A percentile compares a stretch with the other conserved stretches of the same genome.
Conservation (phyloP, 2,113 vertebrate genomes). For the Mirza zaza region DNA sequence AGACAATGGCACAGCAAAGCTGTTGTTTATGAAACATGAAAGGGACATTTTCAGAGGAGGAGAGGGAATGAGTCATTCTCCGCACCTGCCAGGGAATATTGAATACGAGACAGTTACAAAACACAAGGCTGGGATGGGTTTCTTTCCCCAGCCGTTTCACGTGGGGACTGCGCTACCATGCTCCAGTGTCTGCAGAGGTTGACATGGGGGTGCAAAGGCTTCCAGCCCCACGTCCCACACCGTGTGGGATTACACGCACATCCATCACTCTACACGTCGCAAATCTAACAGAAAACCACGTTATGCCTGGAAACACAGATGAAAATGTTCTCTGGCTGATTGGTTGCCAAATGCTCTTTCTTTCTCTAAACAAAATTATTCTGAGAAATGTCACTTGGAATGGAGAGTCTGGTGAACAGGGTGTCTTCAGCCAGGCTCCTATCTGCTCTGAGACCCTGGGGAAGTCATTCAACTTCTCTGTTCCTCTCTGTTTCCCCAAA, state of each 20-base stretch:
- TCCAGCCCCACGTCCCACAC: not conserved
- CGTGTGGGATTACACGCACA: not conserved
- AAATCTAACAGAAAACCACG: not conserved
- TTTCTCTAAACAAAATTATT: slow-evolving; percentile 34
- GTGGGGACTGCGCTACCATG: not conserved
- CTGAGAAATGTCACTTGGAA: not conserved
- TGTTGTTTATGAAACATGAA: slow-evolving; percentile 79
- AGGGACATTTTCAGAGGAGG: slow-evolving; percentile 76
- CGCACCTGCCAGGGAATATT: slow-evolving; percentile 76
- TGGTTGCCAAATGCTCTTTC: not conserved
- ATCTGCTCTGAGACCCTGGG: not conserved
- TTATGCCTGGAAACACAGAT: not conserved
- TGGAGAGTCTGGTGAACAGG: not conserved
- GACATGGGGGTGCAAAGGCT: not conserved
- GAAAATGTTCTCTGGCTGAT: not conserved
- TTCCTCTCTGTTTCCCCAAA: not conserved
- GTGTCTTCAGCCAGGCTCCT: not conserved
- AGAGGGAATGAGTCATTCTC: slow-evolving; percentile 57
- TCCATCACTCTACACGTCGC: not conserved
- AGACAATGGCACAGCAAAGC: slow-evolving; percentile 81
- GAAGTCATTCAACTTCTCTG: not conserved
- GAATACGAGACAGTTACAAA: slow-evolving; percentile 46
- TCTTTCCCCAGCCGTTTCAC: not conserved
- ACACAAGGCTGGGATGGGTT: not conserved
- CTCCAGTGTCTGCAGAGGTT: not conserved